phyloP scores from a whole-genome alignment of 1,140 invertebrate species.

The Temnothorax nylanderi region DNA sequence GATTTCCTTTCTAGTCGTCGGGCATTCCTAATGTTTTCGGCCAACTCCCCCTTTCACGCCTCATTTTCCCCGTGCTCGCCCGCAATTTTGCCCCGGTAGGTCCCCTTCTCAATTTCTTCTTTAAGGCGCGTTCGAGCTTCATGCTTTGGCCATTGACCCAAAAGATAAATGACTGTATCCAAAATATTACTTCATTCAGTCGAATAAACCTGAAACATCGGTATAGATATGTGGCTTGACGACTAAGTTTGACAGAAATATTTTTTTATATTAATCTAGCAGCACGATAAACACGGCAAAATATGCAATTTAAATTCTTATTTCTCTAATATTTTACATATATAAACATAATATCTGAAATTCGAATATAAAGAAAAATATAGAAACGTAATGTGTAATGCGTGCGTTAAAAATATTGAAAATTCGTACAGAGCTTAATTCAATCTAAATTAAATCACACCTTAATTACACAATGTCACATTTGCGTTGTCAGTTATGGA shows the following conservation, averaged over 20 bases:
- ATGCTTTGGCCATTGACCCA: conserved; percentile 12
- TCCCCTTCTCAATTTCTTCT: background rate
- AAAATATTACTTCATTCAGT: background rate
- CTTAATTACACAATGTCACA: background rate
- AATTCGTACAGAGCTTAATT: background rate
- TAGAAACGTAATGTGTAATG: background rate
- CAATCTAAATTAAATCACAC: background rate
- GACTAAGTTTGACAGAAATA: background rate
- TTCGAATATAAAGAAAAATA: background rate
- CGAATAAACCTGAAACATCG: background rate
- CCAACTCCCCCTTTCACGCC: conserved; percentile 51
- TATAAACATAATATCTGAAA: background rate
- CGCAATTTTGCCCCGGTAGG: conserved; percentile 39
- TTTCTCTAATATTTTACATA: background rate
- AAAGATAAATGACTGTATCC: conserved; percentile 16
- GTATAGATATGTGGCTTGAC: background rate
- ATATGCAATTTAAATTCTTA: background rate
- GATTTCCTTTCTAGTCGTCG: conserved; percentile 65
- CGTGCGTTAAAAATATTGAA: background rate
- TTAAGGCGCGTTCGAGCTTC: conserved; percentile 6
- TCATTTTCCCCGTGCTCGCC: conserved; percentile 40
- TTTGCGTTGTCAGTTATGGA: background rate
- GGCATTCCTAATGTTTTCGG: conserved; percentile 72
- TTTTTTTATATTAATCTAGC: background rate
- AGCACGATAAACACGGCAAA: background rate